Conservation (phyloP, 1,140 invertebrate genomes). For the Lordiphosa stackelbergi region DNA sequence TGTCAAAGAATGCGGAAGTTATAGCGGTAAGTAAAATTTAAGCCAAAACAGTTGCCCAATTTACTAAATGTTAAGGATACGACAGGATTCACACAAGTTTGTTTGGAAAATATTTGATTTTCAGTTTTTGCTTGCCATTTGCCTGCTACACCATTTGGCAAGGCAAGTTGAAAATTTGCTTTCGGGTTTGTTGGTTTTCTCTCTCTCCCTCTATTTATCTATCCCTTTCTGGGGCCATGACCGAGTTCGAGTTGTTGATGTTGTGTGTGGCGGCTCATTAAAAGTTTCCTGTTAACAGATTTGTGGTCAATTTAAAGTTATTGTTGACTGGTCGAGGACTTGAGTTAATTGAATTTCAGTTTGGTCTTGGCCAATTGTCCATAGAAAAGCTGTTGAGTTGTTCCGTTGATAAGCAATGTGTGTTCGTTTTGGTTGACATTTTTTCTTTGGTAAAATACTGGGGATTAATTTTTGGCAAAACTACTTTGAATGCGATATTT, state of each 20-base stretch:
- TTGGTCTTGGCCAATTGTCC: slow-evolving; percentile 5
- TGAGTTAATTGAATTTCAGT: slow-evolving; percentile 46
- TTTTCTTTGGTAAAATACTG: not conserved
- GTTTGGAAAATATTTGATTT: too few species aligned
- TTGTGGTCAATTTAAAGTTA: slow-evolving; percentile 55
- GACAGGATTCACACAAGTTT: too few species aligned
- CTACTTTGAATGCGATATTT: too few species aligned
- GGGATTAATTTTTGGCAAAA: not conserved
- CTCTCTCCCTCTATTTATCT: not conserved
- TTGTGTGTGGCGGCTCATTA: slow-evolving; percentile 22
- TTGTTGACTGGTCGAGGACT: slow-evolving; percentile 30
- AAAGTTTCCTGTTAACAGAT: slow-evolving; percentile 55
- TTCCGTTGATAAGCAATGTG: slow-evolving; percentile 2
- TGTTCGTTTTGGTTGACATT: not conserved
- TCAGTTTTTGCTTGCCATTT: too few species aligned
- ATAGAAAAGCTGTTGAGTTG: slow-evolving; percentile 5
- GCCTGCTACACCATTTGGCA: too few species aligned
- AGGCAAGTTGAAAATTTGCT: too few species aligned
- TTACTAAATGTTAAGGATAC: too few species aligned
- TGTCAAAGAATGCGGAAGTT: slow-evolving; percentile 84
- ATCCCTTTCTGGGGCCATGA: slow-evolving; percentile 7
- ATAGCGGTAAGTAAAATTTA: slow-evolving; percentile 80
- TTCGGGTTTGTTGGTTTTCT: not conserved
- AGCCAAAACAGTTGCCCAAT: too few species aligned
- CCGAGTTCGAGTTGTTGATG: slow-evolving; percentile 2